phyloP scores from a whole-genome alignment of 2,888 invertebrate genomes.

The Zelleria hepariella region DNA sequence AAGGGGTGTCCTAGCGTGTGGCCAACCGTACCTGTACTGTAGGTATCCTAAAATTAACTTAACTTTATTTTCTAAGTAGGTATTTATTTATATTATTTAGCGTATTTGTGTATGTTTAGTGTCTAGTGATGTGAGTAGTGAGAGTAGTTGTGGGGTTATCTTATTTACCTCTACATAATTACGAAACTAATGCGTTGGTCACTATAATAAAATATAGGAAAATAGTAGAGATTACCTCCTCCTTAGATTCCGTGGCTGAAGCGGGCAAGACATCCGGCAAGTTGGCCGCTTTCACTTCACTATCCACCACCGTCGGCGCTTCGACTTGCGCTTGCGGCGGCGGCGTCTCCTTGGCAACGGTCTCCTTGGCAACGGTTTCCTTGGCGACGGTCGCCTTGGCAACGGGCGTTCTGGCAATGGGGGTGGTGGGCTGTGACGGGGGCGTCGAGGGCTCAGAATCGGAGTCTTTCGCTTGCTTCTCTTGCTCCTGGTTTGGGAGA shows the following conservation, averaged over 20 bases:
- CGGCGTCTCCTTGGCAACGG: not conserved
- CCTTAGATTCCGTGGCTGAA: constrained; percentile 40
- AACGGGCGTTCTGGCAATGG: not conserved
- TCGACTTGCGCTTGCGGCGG: not conserved
- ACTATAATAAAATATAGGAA: too few species aligned
- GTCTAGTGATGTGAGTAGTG: too few species aligned
- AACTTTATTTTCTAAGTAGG: too few species aligned
- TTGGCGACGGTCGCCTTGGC: constrained; percentile 4
- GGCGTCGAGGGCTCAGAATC: not conserved
- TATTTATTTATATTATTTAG: too few species aligned
- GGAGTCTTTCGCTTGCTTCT: constrained; percentile 7
- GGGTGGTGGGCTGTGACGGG: not conserved
- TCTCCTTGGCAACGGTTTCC: not conserved
- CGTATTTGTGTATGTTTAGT: too few species aligned
- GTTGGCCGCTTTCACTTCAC: constrained; percentile 18
- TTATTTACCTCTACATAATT: not conserved
- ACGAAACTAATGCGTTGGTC: not conserved
- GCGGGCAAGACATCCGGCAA: constrained; percentile 56
- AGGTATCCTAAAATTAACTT: too few species aligned
- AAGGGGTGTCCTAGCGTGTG: too few species aligned
- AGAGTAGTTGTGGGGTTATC: too few species aligned
- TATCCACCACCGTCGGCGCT: not conserved
- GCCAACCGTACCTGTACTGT: too few species aligned
- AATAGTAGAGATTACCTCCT: constrained; percentile 27
- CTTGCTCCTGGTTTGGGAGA: not conserved